Conservation (phyloP, 2,113 vertebrate species). For the Procapra przewalskii region DNA sequence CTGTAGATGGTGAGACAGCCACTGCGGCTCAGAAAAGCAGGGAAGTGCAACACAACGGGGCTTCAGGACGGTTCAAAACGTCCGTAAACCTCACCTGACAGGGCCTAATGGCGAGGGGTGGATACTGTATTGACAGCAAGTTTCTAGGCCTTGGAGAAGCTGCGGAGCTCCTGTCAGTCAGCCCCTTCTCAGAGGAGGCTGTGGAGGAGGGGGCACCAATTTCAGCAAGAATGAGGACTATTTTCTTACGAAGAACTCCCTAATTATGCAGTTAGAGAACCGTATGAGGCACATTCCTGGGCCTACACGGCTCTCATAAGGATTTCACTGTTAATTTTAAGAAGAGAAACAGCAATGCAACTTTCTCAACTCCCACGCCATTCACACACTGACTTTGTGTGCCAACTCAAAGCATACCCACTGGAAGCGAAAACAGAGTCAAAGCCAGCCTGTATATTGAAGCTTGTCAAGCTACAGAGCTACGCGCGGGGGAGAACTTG, state of each 20-base stretch:
- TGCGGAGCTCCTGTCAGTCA: not conserved
- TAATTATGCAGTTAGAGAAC: conserved; percentile 51
- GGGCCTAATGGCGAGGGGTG: not conserved
- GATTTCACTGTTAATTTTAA: conserved; percentile 74
- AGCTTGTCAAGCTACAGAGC: conserved; percentile 44
- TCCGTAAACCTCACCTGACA: not conserved
- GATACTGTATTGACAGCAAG: not conserved
- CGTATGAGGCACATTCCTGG: not conserved
- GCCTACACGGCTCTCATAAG: conserved; percentile 60
- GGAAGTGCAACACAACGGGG: not conserved
- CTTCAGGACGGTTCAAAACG: not conserved
- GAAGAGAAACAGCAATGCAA: conserved; percentile 66
- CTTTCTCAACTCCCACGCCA: conserved; percentile 71
- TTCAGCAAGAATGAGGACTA: conserved; percentile 19
- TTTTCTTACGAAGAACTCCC: conserved; percentile 57
- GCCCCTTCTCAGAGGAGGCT: not conserved
- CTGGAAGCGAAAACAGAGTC: conserved; percentile 77
- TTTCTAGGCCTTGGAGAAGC: not conserved
- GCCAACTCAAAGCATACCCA: conserved; percentile 73
- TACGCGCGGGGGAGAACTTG: not conserved
- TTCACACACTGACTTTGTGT: conserved; percentile 64
- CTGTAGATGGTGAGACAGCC: not conserved
- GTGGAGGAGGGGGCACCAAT: not conserved
- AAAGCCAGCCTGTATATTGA: conserved; percentile 57
- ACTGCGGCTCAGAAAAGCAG: not conserved